A percentile compares a stretch with the other conserved stretches of the same genome.
Conservation (phyloP, 2,113 vertebrate species). For the Perca fluviatilis region DNA sequence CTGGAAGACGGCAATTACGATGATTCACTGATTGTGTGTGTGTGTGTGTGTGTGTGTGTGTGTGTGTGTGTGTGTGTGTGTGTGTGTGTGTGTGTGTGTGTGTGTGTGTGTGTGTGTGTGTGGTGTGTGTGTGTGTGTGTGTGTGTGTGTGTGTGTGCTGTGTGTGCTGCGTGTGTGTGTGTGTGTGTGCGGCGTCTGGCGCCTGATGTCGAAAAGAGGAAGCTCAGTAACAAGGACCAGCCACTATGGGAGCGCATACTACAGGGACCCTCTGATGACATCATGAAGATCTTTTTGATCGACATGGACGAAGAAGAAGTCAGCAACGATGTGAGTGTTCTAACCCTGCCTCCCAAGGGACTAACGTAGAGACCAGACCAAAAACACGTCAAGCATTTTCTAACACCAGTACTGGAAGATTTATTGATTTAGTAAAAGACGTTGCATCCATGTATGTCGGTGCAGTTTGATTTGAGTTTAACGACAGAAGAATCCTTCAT, state of each 20-base stretch:
- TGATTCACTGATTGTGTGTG: background rate
- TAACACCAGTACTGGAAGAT: no score
- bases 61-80: background rate
- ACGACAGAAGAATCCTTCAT: no score
- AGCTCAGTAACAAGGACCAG: conserved; percentile 85
- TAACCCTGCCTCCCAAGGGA: background rate
- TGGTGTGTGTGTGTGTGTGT: no score
- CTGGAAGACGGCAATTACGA: background rate
- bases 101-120: conserved; percentile 1
- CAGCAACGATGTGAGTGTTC: conserved; percentile 89
- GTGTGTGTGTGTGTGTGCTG: conserved; percentile 5
- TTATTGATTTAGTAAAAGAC: no score
- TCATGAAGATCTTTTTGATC: conserved; percentile 94
- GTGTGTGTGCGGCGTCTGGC: no score
- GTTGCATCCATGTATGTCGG: no score
- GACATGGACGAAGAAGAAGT: conserved; percentile 92
- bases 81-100: conserved; percentile 1
- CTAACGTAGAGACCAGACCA: no score
- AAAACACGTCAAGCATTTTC: no score
- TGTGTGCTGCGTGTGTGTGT: conserved; percentile 18
- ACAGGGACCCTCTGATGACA: conserved; percentile 91
- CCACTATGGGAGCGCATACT: conserved; percentile 92
- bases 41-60: conserved; percentile 17
- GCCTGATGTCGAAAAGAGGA: conserved; percentile 90
- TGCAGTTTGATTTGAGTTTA: no score